phyloP scores from a whole-genome alignment of 2,888 invertebrate genomes.

The Stictocephala bisonia region DNA sequence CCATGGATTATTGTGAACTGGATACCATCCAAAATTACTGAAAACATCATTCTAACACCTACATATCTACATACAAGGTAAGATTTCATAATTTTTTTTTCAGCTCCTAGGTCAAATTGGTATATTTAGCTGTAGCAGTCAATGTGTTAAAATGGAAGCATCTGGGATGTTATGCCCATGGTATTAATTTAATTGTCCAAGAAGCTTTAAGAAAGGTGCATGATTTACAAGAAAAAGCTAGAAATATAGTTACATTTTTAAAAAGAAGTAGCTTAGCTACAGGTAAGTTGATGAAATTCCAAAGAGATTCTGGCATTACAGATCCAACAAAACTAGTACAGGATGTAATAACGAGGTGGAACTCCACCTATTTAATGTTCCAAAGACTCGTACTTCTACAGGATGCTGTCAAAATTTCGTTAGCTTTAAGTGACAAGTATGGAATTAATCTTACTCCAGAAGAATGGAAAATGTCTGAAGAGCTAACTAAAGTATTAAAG shows the following conservation, averaged over 20 bases:
- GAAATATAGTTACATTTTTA: conserved; percentile 6
- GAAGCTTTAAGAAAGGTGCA: not conserved
- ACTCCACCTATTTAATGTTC: conserved; percentile 25
- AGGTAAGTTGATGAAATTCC: conserved; percentile 4
- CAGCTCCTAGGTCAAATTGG: too few relatives aligned
- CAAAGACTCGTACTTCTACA: conserved; percentile 3
- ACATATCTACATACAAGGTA: too few relatives aligned
- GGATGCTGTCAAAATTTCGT: not conserved
- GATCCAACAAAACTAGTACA: conserved; percentile 24
- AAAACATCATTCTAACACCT: too few relatives aligned
- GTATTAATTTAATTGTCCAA: conserved; percentile 9
- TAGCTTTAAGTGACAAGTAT: not conserved
- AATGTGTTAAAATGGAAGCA: not conserved
- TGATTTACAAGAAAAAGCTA: not conserved
- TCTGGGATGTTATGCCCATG: conserved; percentile 4
- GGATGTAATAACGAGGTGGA: conserved; percentile 15
- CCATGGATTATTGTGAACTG: too few relatives aligned
- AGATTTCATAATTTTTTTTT: too few relatives aligned
- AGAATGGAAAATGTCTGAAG: not conserved
- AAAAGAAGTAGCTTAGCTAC: not conserved
- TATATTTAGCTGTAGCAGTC: not conserved
- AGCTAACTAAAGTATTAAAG: conserved; percentile 13
- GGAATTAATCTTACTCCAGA: not conserved
- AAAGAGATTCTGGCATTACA: not conserved
- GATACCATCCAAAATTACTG: too few relatives aligned